Evolutionary conservation across 2,888 invertebrate species (phyloP).

Genomic region (Cephus sareptanus): DNA sequence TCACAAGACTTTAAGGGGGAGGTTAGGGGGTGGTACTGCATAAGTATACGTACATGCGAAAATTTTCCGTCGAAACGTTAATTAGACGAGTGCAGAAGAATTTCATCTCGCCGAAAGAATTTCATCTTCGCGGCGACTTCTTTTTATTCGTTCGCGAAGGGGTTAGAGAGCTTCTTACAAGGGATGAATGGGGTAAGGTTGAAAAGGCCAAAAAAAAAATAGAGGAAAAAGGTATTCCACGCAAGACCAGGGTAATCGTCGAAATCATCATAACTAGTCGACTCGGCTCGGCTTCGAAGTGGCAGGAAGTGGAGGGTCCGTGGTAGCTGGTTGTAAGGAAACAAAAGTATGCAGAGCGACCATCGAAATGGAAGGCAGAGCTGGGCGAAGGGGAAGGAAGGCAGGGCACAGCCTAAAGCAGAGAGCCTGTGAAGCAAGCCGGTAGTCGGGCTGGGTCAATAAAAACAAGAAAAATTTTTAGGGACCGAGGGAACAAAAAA

Average conservation of each 20-base stretch:
- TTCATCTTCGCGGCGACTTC: neutral
- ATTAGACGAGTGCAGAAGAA: neutral
- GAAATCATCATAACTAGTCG: conserved; percentile 40
- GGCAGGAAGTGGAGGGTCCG: conserved; percentile 3
- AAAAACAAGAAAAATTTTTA: conserved; percentile 27
- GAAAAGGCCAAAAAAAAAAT: conserved; percentile 8
- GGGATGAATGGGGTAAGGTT: conserved; percentile 17
- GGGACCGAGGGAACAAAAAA: conserved; percentile 41
- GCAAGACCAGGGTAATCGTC: conserved; percentile 29
- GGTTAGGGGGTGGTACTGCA: neutral
- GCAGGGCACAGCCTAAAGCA: neutral
- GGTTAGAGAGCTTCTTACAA: neutral
- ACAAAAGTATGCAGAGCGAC: neutral
- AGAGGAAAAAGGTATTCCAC: neutral
- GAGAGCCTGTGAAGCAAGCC: conserved; percentile 15
- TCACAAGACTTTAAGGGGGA: neutral
- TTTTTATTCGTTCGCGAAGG: neutral
- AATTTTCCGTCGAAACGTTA: neutral
- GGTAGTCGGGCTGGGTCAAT: conserved; percentile 17
- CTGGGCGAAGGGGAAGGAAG: neutral
- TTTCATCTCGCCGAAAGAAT: neutral
- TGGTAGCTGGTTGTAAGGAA: neutral
- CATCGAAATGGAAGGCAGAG: neutral
- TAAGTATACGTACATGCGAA: neutral
- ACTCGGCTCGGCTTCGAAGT: conserved; percentile 27